Conservation (phyloP, 1,140 invertebrate species). For the Leptonema lineaticorne region DNA sequence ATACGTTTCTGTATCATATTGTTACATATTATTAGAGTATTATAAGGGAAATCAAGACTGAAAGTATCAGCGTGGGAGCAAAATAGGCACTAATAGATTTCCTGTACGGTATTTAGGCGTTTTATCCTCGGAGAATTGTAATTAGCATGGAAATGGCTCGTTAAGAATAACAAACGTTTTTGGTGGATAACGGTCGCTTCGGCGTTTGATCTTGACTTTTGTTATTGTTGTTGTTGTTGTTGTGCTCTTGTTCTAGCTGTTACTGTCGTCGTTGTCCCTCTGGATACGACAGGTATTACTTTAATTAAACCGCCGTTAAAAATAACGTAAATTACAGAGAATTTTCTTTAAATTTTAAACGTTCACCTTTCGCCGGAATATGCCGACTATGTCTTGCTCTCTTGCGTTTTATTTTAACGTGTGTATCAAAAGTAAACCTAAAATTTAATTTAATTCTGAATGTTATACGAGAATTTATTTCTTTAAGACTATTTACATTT, state of each 20-base stretch:
- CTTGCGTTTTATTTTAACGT: too few species aligned
- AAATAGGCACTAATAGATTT: conserved; percentile 22
- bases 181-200: conserved; percentile 11
- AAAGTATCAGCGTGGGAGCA: background rate
- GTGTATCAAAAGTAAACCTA: too few species aligned
- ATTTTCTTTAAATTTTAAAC: too few species aligned
- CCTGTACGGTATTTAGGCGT: conserved; percentile 28
- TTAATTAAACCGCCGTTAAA: conserved; percentile 29
- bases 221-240: conserved; percentile 10
- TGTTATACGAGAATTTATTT: too few species aligned
- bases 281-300: conserved; percentile 23
- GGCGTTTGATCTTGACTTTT: conserved; percentile 16
- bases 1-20: too few species aligned
- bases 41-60: background rate
- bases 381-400: too few species aligned
- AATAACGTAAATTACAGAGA: too few species aligned
- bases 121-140: conserved; percentile 31
- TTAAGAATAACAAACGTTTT: conserved; percentile 41
- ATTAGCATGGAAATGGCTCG: conserved; percentile 41
- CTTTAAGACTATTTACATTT: too few species aligned
- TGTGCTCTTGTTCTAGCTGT: background rate
- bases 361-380: too few species aligned
- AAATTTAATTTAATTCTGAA: too few species aligned
- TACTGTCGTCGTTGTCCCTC: background rate
- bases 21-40: background rate